These are phyloP conservation scores for Drosophila putrida DNA, from an alignment of 2,888 invertebrate genomes.

Conservation along the genomic window DNA sequence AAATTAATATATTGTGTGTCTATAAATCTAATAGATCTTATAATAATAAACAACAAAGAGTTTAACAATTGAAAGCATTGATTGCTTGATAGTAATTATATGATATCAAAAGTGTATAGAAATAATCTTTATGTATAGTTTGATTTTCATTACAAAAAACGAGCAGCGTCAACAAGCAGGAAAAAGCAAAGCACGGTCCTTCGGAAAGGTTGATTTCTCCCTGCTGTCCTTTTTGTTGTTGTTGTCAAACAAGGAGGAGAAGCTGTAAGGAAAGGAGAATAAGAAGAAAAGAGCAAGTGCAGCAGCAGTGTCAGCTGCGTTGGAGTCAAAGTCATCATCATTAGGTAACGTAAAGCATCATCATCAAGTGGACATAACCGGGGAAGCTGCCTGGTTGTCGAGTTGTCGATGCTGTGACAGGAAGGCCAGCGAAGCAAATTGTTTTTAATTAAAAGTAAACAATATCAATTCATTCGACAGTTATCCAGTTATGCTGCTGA, in stretches of 20 bases:
- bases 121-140: conserved; percentile 36
- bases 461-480: conserved; percentile 81
- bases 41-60: no score
- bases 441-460: conserved; percentile 81
- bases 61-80: no score
- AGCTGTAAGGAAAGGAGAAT: background rate
- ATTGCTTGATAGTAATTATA: background rate
- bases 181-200: conserved; percentile 14
- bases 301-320: conserved; percentile 26
- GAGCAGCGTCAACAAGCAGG: conserved; percentile 40
- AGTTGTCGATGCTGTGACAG: conserved; percentile 58
- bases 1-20: no score
- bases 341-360: conserved; percentile 28
- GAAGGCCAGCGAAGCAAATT: conserved; percentile 79
- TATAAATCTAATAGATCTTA: no score
- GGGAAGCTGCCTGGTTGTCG: conserved; percentile 22
- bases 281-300: conserved; percentile 12
- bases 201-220: conserved; percentile 17
- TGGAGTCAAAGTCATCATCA: conserved; percentile 28
- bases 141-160: conserved; percentile 63
- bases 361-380: conserved; percentile 10
- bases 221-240: background rate
- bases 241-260: conserved; percentile 4
- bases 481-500: conserved; percentile 78
- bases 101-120: no score